phyloP scores from a whole-genome alignment of 37 sponge, comb jelly and placozoan genomes.

The Ephydatia muelleri region DNA sequence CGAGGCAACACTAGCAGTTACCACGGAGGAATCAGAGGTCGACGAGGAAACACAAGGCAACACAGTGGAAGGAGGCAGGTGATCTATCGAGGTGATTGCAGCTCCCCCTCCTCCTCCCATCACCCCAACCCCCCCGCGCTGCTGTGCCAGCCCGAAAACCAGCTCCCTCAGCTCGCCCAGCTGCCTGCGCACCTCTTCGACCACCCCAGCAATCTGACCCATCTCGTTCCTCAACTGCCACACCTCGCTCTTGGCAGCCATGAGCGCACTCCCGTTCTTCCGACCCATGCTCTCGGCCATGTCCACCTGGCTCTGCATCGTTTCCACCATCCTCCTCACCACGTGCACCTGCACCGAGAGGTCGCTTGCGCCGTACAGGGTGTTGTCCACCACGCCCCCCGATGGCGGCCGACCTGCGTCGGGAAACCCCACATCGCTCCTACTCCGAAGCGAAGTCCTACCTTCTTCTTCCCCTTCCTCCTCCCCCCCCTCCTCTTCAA shows the following conservation, averaged over 20 bases:
- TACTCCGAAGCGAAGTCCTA: no score
- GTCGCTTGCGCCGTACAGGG: background rate
- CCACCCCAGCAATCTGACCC: background rate
- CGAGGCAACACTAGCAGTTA: background rate
- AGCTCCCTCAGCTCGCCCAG: background rate
- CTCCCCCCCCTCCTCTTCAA: no score
- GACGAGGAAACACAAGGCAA: background rate
- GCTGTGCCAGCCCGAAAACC: background rate
- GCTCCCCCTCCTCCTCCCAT: no score
- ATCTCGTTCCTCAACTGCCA: background rate
- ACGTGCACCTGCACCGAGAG: background rate
- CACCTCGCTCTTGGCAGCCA: background rate
- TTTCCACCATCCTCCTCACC: background rate
- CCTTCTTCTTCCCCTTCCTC: background rate
- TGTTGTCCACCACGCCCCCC: background rate
- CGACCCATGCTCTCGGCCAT: background rate
- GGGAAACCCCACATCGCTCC: background rate
- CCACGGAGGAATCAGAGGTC: background rate
- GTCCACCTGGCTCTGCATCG: background rate
- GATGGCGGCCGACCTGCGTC: background rate
- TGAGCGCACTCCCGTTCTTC: background rate
- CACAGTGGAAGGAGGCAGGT: no score
- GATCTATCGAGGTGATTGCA: no score
- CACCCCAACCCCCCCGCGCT: no score
- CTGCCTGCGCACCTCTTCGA: background rate